These are phyloP conservation scores for Hyles vespertilio DNA, from an alignment of 1,140 invertebrate species.

Conservation along the genomic window DNA sequence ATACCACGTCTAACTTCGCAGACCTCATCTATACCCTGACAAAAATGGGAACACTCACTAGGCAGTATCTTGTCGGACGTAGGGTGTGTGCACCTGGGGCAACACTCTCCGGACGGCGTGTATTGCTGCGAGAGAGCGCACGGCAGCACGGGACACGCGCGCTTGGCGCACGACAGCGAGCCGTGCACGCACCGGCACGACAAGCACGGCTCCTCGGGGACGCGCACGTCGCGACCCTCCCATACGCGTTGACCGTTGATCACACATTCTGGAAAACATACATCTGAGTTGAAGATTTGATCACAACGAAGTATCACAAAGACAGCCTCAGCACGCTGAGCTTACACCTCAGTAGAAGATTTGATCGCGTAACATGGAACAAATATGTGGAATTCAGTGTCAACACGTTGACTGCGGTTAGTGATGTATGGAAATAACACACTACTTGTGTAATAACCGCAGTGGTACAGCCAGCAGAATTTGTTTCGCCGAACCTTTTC, in stretches of 20 bases:
- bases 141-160: constrained; percentile 89
- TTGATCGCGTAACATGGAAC: no score
- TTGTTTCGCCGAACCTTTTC: no score
- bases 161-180: constrained; percentile 86
- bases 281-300: background rate
- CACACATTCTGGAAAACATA: constrained; percentile 79
- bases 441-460: no score
- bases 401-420: no score
- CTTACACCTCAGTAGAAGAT: no score
- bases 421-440: no score
- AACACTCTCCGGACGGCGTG: constrained; percentile 85
- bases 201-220: constrained; percentile 90
- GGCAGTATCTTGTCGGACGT: constrained; percentile 70
- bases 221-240: constrained; percentile 85
- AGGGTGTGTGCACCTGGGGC: constrained; percentile 86
- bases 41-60: constrained; percentile 50
- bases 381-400: no score
- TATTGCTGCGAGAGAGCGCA: constrained; percentile 82
- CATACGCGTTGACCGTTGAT: constrained; percentile 82
- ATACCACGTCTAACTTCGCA: no score
- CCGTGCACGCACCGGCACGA: constrained; percentile 88
- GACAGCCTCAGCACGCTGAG: no score
- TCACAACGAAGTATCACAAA: no score
- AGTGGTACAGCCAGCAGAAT: no score
- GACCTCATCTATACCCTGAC: no score